Base-by-base conservation (phyloP, 2,113 vertebrate species). In the Procavia capensis region DNA sequence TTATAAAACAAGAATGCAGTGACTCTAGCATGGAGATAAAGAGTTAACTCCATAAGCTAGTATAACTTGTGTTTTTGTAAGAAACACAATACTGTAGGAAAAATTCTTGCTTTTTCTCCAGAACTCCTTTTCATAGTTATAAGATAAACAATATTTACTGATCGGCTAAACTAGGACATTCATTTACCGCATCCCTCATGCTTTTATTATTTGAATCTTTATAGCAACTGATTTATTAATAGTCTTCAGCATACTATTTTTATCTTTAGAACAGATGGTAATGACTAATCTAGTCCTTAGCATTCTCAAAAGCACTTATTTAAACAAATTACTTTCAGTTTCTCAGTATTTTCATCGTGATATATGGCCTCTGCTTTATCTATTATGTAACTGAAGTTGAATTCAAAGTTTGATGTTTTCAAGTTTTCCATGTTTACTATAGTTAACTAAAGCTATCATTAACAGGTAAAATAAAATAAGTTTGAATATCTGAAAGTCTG, bases 1-100 rank as follows among this genome's bases (percentile, higher is more conserved):
- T 78, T 76, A 79, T 25, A 91, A 93, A 94, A 74, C 5, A 80
- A 84, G 8, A 75, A 50, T 68, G 7, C 45, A 87, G 75, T 85
- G 36, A 76, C 39, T 47, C 50, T 10, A 75, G 24, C 19, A 68
- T 84, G 9, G 34, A 64, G 20, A 19, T 4, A 90, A 66, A 79
- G 29, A 78, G 13, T 31, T 72, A 9, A 70, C 63, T 59, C 16
- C 13, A 83, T 31, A 50, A 4, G 5, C n/a, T 76, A 70, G 20
- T 34, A 82, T 27, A 81, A 68, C 17, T 78, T 43, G 20, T n/a
- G 2, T 89, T 90, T 86, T 75, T 95, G 14, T 66, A 90, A 75
- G 36, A 93, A 85, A 29, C 13, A 22, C 5, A 59, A 9, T 86
- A 50, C 64, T 3, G 22, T 34, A 9, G 3, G 6, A 76, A 24